Evolutionary conservation across 2,888 invertebrate species (phyloP).

Genomic region (Hedya salicella): DNA sequence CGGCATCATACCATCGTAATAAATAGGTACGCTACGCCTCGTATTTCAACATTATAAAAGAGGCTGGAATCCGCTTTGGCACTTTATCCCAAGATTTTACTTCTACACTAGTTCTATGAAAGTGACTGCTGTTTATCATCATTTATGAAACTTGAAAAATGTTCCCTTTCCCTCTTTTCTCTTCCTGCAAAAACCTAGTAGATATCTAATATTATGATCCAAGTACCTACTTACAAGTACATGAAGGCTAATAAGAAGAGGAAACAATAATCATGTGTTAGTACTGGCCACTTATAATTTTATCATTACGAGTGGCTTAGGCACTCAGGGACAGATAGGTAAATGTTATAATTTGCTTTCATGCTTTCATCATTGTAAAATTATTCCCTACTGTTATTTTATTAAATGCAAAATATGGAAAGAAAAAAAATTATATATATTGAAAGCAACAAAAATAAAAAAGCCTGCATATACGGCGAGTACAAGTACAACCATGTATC

Average conservation of each 20-base stretch:
- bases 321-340: constrained; percentile 10
- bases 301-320: constrained; percentile 13
- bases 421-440: constrained; percentile 14
- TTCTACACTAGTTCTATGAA: constrained; percentile 16
- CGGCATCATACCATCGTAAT: constrained; percentile 19
- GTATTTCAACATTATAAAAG: background rate
- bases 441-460: constrained; percentile 25
- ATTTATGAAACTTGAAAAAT: constrained; percentile 12
- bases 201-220: constrained; percentile 6
- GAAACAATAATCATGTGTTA: constrained; percentile 2
- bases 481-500: constrained; percentile 24
- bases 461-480: constrained; percentile 14
- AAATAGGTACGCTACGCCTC: constrained; percentile 11
- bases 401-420: constrained; percentile 9
- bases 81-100: constrained; percentile 5
- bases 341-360: constrained; percentile 14
- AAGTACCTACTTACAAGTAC: constrained; percentile 16
- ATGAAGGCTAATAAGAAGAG: constrained; percentile 8
- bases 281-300: constrained; percentile 19
- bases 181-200: constrained; percentile 14
- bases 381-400: constrained; percentile 6
- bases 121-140: constrained; percentile 8
- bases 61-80: constrained; percentile 5
- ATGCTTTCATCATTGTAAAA: constrained; percentile 5
- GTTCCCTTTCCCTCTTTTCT: constrained; percentile 10